Evolutionary conservation across 2,888 invertebrate genomes (phyloP).

Genomic region (Mechanitis messenoides): DNA sequence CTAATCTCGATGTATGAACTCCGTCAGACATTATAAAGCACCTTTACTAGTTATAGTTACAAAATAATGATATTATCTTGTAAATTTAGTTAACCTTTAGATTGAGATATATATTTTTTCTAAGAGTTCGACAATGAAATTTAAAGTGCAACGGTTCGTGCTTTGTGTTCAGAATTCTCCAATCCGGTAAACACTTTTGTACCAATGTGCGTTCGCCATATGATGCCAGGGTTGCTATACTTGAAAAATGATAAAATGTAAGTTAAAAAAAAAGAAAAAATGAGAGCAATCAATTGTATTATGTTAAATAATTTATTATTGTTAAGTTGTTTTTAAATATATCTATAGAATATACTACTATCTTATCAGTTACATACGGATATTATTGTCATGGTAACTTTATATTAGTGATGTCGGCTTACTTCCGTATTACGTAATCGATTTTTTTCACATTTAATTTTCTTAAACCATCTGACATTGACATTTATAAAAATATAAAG

Average conservation of each 20-base stretch:
- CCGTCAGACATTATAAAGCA: constrained; percentile 77
- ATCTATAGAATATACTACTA: background rate
- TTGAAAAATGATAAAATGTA: background rate
- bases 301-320: no score
- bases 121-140: background rate
- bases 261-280: no score
- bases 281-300: no score
- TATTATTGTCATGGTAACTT: constrained; percentile 5
- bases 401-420: constrained; percentile 5
- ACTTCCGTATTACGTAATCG: constrained; percentile 11
- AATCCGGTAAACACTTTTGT: background rate
- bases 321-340: background rate
- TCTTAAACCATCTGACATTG: background rate
- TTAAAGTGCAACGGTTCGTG: constrained; percentile 1
- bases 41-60: background rate
- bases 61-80: background rate
- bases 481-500: background rate
- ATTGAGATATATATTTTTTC: no score
- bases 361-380: background rate
- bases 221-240: background rate
- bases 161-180: no score
- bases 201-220: background rate
- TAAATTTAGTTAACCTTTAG: background rate
- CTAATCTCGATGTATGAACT: constrained; percentile 75
- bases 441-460: background rate